A percentile compares a stretch with the other conserved stretches of the same genome.
Evolutionary conservation across 2,888 invertebrate genomes (phyloP).

Genomic region (Meloe dianella): DNA sequence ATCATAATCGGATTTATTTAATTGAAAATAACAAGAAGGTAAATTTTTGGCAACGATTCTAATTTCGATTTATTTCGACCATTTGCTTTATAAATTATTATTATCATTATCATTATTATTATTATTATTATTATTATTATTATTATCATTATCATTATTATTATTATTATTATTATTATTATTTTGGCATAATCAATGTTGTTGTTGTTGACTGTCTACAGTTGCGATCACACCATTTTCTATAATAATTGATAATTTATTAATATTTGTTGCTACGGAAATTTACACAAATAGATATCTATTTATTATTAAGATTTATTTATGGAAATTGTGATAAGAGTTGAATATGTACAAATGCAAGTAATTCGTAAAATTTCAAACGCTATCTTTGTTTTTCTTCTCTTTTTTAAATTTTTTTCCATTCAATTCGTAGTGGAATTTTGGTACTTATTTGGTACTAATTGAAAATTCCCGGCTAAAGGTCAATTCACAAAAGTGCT

Average conservation of each 20-base stretch:
- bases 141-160: background rate
- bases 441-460: background rate
- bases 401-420: background rate
- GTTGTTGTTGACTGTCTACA: background rate
- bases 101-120: background rate
- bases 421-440: background rate
- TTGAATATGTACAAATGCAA: background rate
- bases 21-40: background rate
- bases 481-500: background rate
- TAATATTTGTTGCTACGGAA: conserved; percentile 4
- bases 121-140: background rate
- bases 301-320: conserved; percentile 1
- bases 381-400: background rate
- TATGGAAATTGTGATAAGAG: background rate
- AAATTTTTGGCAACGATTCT: background rate
- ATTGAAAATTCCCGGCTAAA: background rate
- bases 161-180: background rate
- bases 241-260: too few relatives aligned
- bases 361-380: background rate
- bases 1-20: background rate
- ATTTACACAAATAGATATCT: background rate
- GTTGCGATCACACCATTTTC: too few relatives aligned
- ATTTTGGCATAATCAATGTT: background rate
- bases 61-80: background rate
- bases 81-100: too few relatives aligned